phyloP scores from a whole-genome alignment of 1,140 invertebrate species.

The Aphelinus certus region DNA sequence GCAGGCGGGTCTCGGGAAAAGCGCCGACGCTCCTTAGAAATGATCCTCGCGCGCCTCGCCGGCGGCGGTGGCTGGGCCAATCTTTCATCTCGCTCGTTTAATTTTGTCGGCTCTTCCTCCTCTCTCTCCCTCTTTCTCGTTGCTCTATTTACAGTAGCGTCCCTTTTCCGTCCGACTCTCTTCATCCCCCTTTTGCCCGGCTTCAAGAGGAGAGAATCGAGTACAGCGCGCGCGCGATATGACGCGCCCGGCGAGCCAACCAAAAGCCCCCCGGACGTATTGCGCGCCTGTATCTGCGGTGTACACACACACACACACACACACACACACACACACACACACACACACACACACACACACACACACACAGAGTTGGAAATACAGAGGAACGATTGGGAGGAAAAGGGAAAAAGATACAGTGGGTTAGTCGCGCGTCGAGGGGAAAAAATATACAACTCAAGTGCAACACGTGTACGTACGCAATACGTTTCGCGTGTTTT shows the following conservation, averaged over 20 bases:
- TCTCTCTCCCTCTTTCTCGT: conserved; percentile 2
- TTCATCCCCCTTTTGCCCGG: neutral
- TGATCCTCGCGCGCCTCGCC: too few relatives aligned
- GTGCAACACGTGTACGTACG: neutral
- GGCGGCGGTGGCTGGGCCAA: neutral
- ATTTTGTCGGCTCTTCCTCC: conserved; percentile 2
- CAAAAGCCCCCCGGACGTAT: too few relatives aligned
- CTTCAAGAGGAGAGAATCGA: too few relatives aligned
- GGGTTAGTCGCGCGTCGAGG: too few relatives aligned
- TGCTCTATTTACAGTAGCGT: neutral
- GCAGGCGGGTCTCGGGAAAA: too few relatives aligned
- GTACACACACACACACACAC: neutral
- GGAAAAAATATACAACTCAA: too few relatives aligned
- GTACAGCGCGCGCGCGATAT: too few relatives aligned
- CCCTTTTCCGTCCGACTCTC: neutral
- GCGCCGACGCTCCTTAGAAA: too few relatives aligned
- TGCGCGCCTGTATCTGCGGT: too few relatives aligned
- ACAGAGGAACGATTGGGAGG: neutral
- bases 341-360: neutral
- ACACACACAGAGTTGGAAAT: neutral
- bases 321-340: neutral
- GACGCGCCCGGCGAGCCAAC: too few relatives aligned
- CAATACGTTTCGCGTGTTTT: too few relatives aligned
- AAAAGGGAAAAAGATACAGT: too few relatives aligned
- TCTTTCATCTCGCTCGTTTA: conserved; percentile 9